These are phyloP conservation scores for Eupeodes latifasciatus DNA, from an alignment of 2,888 invertebrate genomes.

Conservation along the genomic window DNA sequence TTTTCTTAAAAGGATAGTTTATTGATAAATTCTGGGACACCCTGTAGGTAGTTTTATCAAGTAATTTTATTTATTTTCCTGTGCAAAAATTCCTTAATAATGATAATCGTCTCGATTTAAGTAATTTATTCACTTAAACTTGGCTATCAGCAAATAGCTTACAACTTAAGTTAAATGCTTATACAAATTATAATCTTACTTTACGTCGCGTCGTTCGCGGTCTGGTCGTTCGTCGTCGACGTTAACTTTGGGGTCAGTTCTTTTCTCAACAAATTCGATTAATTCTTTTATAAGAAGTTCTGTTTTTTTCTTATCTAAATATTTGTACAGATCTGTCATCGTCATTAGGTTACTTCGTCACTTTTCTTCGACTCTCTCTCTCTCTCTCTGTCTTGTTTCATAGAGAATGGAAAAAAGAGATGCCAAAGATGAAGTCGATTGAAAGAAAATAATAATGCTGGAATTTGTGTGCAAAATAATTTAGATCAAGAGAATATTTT, in stretches of 20 bases:
- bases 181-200: not conserved
- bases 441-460: not conserved
- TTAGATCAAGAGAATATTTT: not conserved
- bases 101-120: not conserved
- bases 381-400: not conserved
- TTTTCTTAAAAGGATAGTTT: not conserved
- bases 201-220: not conserved
- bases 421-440: no score
- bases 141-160: not conserved
- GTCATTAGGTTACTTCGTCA: slow-evolving; percentile 50
- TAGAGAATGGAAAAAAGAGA: not conserved
- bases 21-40: not conserved
- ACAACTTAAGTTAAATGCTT: slow-evolving; percentile 4
- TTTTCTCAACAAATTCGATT: not conserved
- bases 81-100: slow-evolving; percentile 8
- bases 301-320: slow-evolving; percentile 15
- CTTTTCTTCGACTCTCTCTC: slow-evolving; percentile 3
- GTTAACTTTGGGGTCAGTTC: not conserved
- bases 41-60: not conserved
- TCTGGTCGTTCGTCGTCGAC: no score
- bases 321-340: slow-evolving; percentile 58
- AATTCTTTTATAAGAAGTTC: not conserved
- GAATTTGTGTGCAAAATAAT: slow-evolving; percentile 10
- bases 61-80: not conserved
- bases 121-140: slow-evolving; percentile 16